A percentile compares a stretch with the other conserved stretches of the same genome.
Evolutionary conservation across 2,113 vertebrate species (phyloP).

Genomic region (Cyphomyrus discorhynchus): DNA sequence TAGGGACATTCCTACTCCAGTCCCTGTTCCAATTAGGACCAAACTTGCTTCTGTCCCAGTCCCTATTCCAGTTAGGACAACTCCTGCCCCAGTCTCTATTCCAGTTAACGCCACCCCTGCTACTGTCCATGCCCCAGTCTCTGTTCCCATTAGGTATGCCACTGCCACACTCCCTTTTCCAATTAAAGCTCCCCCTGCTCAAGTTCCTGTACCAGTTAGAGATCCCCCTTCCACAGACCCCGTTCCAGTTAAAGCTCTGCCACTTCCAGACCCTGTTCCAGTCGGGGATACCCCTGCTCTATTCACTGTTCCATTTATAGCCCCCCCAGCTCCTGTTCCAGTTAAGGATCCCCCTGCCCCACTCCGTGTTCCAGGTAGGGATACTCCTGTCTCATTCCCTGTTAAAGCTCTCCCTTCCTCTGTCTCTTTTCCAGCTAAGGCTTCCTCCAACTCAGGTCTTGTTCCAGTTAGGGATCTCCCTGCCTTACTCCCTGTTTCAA

Average conservation of each 20-base stretch:
- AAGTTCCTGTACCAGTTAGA: neutral
- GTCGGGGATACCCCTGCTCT: neutral
- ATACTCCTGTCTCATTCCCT: neutral
- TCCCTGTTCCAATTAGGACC: neutral
- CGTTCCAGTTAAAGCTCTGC: neutral
- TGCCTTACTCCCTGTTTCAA: neutral
- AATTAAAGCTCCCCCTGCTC: neutral
- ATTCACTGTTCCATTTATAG: neutral
- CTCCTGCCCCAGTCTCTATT: neutral
- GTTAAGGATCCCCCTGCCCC: slow-evolving; percentile 1
- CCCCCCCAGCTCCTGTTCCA: neutral
- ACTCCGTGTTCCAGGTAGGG: neutral
- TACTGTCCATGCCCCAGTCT: neutral
- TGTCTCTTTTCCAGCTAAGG: neutral
- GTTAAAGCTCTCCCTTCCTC: neutral
- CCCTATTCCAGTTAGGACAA: neutral
- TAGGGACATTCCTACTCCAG: neutral
- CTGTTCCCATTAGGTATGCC: neutral
- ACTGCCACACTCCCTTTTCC: neutral
- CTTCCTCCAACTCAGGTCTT: neutral
- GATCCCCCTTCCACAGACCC: slow-evolving; percentile 29
- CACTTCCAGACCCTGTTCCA: neutral
- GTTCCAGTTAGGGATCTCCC: neutral
- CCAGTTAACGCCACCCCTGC: neutral
- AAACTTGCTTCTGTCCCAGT: neutral